Evolutionary conservation across 1,140 invertebrate genomes (phyloP), one percentile per base, ranked within the genome.

Genomic region (Phymorhynchus buccinoides): DNA sequence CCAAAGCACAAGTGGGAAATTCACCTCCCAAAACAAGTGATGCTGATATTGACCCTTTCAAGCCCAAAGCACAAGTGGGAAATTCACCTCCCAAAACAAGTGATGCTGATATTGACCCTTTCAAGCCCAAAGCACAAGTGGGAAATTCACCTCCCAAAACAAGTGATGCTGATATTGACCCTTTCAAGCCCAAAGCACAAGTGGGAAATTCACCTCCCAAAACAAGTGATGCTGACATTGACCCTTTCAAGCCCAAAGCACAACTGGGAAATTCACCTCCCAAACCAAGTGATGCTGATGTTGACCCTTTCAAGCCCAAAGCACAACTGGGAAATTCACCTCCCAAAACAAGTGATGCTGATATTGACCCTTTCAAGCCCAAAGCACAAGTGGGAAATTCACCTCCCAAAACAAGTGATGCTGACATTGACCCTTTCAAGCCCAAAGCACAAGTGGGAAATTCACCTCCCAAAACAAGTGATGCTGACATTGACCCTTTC

Each of bases 301-400:
- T 32, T 75, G 77, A 79, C 32, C 27, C 44, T 7, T 79, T 79
- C 44, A 48, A 52, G n/a, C 44, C 77, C 16, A 79, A 79, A 56
- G 27, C 30, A 52, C 77, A 79, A 18, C 77, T 52, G 27, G n/a
- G 42, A 48, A 79, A 52, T 22, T 32, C 77, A 4, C 77, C 77
- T 14, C 12, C 41, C 0, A 79, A 52, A 32, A 1, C 3, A 42
- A 39, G 1, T 44, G 39, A 78, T 27, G 14, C 37, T 12, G 39
- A 4, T 42, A 39, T 27, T 22, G 30, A 71, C 30, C 68, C 68
- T 35, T 78, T 44, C 75, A 78, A 78, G 35, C 75, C 75, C 22
- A 78, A 78, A 44, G 39, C 41, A 42, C 75, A 78, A 12, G 16
- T 78, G 30, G 22, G 39, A 42, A 71, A 71, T 32, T n/a, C 66